Conservation (phyloP, 37 sponge, comb jelly and placozoan species). For the Chondrosia reniformis region DNA sequence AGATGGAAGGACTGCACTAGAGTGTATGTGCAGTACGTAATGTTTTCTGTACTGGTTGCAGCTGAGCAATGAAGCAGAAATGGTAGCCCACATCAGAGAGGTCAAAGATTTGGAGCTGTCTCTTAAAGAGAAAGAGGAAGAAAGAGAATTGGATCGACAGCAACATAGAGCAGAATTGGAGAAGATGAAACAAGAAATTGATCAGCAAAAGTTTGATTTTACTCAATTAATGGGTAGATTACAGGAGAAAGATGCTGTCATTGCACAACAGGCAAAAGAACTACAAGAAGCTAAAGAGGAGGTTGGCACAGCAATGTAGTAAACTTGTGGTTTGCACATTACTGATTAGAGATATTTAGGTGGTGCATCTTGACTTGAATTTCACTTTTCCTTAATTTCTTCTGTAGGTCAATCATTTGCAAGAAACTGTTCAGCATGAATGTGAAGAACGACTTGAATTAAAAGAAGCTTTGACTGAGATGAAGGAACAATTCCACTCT, state of each 20-base stretch:
- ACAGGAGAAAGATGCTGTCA: neutral
- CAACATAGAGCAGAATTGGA: neutral
- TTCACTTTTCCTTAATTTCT: neutral
- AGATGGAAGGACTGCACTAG: no score
- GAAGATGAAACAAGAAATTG: neutral
- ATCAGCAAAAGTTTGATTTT: neutral
- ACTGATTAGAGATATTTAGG: neutral
- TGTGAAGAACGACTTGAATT: slow-evolving; percentile 15
- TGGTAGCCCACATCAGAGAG: slow-evolving; percentile 14
- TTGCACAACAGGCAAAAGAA: neutral
- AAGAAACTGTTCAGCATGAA: slow-evolving; percentile 10
- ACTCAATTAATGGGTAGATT: neutral
- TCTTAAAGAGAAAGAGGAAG: slow-evolving; percentile 2
- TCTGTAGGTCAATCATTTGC: neutral
- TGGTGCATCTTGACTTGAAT: neutral
- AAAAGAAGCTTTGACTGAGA: slow-evolving; percentile 4
- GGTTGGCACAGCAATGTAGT: no score
- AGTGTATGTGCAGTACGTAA: neutral
- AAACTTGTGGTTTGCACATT: neutral
- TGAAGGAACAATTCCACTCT: neutral
- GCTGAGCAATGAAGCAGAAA: slow-evolving; percentile 12
- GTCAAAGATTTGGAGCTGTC: slow-evolving; percentile 15
- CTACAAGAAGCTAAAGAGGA: slow-evolving; percentile 12
- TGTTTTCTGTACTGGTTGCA: neutral
- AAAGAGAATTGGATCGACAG: neutral